These are phyloP conservation scores for Trichoplusia ni DNA, from an alignment of 1,140 invertebrate species.

Conservation along the genomic window DNA sequence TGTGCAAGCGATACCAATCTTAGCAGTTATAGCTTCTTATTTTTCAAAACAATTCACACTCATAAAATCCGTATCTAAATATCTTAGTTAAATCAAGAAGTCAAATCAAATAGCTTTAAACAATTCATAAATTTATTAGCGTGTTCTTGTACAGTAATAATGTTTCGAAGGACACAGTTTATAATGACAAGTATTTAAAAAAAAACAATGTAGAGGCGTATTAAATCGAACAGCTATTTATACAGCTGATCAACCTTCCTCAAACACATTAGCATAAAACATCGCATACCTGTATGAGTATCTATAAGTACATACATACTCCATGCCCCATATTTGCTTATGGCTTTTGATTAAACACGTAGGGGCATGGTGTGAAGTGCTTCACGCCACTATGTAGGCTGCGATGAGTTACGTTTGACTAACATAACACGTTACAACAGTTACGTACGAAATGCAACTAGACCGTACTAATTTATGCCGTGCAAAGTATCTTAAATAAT, in stretches of 20 bases:
- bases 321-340: constrained; percentile 29
- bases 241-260: constrained; percentile 53
- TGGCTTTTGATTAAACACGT: constrained; percentile 34
- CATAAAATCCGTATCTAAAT: too few species aligned
- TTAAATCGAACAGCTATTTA: constrained; percentile 42
- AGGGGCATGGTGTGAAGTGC: constrained; percentile 25
- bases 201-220: constrained; percentile 37
- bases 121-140: too few species aligned
- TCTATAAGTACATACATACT: constrained; percentile 7
- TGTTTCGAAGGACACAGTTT: neutral
- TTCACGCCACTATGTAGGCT: constrained; percentile 31
- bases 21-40: too few species aligned
- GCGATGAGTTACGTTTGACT: constrained; percentile 32
- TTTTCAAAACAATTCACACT: too few species aligned
- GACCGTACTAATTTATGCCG: neutral
- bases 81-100: too few species aligned
- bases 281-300: constrained; percentile 5
- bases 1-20: too few species aligned
- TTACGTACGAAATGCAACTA: constrained; percentile 25
- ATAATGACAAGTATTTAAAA: neutral
- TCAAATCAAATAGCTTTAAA: too few species aligned
- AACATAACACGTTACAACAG: constrained; percentile 34
- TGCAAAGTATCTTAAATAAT: neutral
- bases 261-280: constrained; percentile 46
- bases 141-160: neutral